phyloP scores from a whole-genome alignment of 2,113 vertebrate genomes.

The Thunnus maccoyii region DNA sequence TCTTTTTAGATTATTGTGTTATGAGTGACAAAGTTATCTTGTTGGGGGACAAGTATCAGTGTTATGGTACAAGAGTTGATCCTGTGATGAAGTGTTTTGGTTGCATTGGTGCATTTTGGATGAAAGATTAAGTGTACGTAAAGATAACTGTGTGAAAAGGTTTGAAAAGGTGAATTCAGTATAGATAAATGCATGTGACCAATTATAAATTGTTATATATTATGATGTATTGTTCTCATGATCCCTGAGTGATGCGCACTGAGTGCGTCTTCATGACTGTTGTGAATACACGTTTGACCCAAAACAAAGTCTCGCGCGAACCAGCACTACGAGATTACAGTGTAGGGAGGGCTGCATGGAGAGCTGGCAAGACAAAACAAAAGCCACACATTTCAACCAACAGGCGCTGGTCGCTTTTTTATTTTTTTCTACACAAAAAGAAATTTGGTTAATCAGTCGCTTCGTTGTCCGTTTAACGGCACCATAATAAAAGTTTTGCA shows the following conservation, averaged over 20 bases:
- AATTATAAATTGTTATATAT: too few species aligned
- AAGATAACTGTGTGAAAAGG: too few species aligned
- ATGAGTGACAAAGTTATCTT: too few species aligned
- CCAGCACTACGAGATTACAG: conserved; percentile 46
- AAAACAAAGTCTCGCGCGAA: conserved; percentile 65
- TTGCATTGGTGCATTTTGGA: too few species aligned
- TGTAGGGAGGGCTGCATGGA: conserved; percentile 70
- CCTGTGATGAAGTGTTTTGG: too few species aligned
- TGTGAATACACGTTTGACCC: conserved; percentile 43
- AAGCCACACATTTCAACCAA: conserved; percentile 75
- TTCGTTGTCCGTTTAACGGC: conserved; percentile 3
- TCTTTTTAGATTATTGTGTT: too few species aligned
- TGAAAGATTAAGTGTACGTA: too few species aligned
- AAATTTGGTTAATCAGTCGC: not conserved
- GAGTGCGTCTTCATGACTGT: conserved; percentile 15
- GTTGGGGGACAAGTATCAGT: too few species aligned
- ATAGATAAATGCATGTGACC: too few species aligned
- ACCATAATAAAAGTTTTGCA: conserved; percentile 34
- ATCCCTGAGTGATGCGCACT: not conserved
- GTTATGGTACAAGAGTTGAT: too few species aligned
- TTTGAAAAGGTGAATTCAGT: too few species aligned
- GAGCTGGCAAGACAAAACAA: conserved; percentile 79
- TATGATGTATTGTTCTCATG: not conserved
- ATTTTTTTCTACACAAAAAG: conserved; percentile 42
- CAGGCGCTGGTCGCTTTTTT: conserved; percentile 79